These are phyloP conservation scores for Argyrosomus japonicus DNA, from an alignment of 2,113 vertebrate genomes.

Conservation along the genomic window DNA sequence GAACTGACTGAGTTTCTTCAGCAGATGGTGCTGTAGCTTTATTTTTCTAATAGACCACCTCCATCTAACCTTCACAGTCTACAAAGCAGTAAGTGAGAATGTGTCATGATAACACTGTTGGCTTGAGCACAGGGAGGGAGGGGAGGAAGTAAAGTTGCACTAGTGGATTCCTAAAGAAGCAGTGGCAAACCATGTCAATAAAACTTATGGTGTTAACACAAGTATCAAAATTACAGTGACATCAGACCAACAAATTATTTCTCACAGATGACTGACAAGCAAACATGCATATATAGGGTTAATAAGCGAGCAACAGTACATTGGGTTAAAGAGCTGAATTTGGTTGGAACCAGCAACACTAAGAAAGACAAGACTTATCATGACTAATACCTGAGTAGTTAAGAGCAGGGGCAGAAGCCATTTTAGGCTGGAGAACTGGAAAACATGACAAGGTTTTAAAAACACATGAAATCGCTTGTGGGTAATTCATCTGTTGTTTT, in stretches of 20 bases:
- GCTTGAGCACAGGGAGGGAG: neutral
- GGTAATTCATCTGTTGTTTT: neutral
- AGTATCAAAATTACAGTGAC: conserved; percentile 2
- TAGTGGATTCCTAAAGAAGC: neutral
- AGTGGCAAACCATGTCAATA: neutral
- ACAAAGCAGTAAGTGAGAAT: conserved; percentile 25
- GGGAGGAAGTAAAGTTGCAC: conserved; percentile 12
- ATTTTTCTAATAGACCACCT: conserved; percentile 10
- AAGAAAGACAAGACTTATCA: conserved; percentile 27
- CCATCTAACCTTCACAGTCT: conserved; percentile 6
- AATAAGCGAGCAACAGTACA: conserved; percentile 33
- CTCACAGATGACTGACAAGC: neutral
- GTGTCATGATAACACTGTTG: conserved; percentile 11
- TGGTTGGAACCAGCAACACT: conserved; percentile 11
- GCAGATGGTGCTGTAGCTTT: conserved; percentile 67
- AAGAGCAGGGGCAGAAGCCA: conserved; percentile 91
- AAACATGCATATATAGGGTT: conserved; percentile 42
- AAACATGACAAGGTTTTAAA: conserved; percentile 78
- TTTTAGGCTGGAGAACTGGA: conserved; percentile 95
- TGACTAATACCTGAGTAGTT: conserved; percentile 90
- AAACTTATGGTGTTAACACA: neutral
- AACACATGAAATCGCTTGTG: conserved; percentile 26
- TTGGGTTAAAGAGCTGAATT: conserved; percentile 48
- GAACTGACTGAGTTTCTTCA: conserved; percentile 30
- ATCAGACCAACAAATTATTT: neutral